A percentile compares a stretch with the other conserved stretches of the same genome.
Conservation (phyloP, 2,797 vertebrate species). For the Tachyglossus aculeatus region DNA sequence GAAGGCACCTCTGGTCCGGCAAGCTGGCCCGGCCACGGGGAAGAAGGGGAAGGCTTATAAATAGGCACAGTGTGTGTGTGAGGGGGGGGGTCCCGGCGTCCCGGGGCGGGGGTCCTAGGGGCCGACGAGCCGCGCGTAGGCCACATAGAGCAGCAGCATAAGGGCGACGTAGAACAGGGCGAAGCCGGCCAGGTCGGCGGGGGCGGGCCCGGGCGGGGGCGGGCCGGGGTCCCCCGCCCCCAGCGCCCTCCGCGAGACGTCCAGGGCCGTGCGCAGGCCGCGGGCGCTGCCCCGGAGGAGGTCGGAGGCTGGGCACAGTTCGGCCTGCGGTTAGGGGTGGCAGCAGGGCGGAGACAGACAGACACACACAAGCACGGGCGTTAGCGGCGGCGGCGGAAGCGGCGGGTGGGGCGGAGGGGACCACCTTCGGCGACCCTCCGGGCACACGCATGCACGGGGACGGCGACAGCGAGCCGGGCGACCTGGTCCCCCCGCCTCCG, state of each 20-base stretch:
- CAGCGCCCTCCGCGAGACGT: slow-evolving; percentile 64
- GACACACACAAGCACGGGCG: slow-evolving; percentile 25
- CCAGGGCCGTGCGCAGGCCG: slow-evolving; percentile 78
- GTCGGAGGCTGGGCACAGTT: slow-evolving; percentile 84
- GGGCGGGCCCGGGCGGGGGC: slow-evolving; percentile 41
- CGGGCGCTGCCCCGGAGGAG: slow-evolving; percentile 83
- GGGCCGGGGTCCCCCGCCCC: slow-evolving; percentile 32
- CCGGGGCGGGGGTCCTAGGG: slow-evolving; percentile 42
- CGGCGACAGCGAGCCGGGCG: not conserved
- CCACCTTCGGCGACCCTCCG: no score
- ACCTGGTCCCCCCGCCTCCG: not conserved
- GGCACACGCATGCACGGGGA: no score
- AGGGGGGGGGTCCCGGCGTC: not conserved
- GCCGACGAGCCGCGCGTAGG: slow-evolving; percentile 78
- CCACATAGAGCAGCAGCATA: slow-evolving; percentile 84
- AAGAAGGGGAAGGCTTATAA: slow-evolving; percentile 43
- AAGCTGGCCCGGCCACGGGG: not conserved
- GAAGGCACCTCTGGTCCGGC: slow-evolving; percentile 36
- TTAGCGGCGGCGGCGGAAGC: slow-evolving; percentile 25
- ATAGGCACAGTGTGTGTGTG: slow-evolving; percentile 29
- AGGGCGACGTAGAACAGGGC: slow-evolving; percentile 84
- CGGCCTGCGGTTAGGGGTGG: slow-evolving; percentile 74
- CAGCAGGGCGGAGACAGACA: slow-evolving; percentile 31
- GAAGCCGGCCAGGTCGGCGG: slow-evolving; percentile 82
- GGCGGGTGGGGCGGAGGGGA: not conserved